Evolutionary conservation across 2,888 invertebrate species (phyloP), one percentile per base, ranked within the genome.

Genomic region (Drosophila leonis): DNA sequence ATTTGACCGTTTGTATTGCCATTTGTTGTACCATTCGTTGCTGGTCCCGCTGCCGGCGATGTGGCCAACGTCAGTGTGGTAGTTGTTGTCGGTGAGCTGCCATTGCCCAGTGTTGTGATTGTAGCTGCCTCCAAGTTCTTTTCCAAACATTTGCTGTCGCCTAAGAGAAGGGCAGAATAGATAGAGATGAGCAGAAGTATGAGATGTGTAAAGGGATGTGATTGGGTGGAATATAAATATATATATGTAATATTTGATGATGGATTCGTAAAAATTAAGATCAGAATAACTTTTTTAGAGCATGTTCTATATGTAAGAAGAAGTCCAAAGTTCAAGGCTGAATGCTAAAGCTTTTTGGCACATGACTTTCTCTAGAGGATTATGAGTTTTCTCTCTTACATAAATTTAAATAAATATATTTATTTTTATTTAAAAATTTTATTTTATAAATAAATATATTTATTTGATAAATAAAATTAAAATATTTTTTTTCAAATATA

Each of bases 111-210:
- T 52, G 86, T 74, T 65, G 87, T 76, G 59, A 82, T 72, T 63
- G 75, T 87, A 70, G 80, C 72, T 42, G 89, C 76, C 70, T 92
- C 93, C 66, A 91, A 80, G 83, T 86, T 92, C 81, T 93, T 93
- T 76, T 93, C 93, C 85, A 92, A 91, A 81, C 92, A 92, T 88
- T 93, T 93, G 72, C 88, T 82, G 44, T 91, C 92, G 83, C 92
- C 93, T 92, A 80, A 20, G n/a, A 7, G 54, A n/a, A 33, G 51
- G 33, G 48, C 29, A n/a, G 55, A 65, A 56, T 3, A 54, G 31
- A n/a, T 13, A 55, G 42, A 48, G 61, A 48, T 67, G 39, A 51
- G 49, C 33, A 20, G 9, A 35, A 33, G 51, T n/a, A 20, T 7
- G 18, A 7, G 8, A 20, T 20, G 9, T 20, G n/a, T n/a, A n/a